Percentiles rank a stretch among this genome's conserved stretches.
Evolutionary conservation across 1,140 invertebrate genomes (phyloP).

Genomic region (Calosoma granatense): DNA sequence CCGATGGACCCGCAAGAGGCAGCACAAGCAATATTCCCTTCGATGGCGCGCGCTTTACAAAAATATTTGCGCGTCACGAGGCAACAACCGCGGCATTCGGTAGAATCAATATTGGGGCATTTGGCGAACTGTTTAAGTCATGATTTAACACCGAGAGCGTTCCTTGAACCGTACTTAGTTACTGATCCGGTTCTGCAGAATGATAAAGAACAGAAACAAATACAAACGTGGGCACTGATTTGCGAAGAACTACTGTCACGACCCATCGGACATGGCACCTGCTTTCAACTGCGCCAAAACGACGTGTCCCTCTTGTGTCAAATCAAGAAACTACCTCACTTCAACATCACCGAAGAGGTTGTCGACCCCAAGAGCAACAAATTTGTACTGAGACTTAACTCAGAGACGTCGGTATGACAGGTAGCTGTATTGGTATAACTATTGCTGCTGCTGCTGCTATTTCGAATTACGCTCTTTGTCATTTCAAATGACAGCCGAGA

Average conservation of each 20-base stretch:
- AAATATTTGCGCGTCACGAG: constrained; percentile 92
- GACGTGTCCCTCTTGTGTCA: constrained; percentile 86
- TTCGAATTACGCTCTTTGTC: too few species aligned
- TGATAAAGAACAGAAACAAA: constrained; percentile 61
- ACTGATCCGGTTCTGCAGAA: constrained; percentile 69
- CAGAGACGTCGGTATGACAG: constrained; percentile 90
- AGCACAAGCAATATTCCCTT: constrained; percentile 94
- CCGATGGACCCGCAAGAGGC: constrained; percentile 91
- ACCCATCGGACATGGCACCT: constrained; percentile 65
- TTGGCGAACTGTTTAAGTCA: constrained; percentile 83
- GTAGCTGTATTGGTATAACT: too few species aligned
- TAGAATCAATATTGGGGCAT: constrained; percentile 80
- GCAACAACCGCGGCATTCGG: constrained; percentile 89
- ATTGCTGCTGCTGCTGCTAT: too few species aligned
- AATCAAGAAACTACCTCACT: constrained; percentile 78
- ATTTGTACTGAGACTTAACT: constrained; percentile 88
- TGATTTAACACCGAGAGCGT: constrained; percentile 86
- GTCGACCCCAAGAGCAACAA: constrained; percentile 92
- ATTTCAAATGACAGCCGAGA: too few species aligned
- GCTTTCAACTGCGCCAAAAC: constrained; percentile 88
- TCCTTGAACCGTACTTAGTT: constrained; percentile 79
- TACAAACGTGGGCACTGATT: constrained; percentile 88
- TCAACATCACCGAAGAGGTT: constrained; percentile 89
- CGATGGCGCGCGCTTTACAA: constrained; percentile 87
- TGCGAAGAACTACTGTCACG: constrained; percentile 83